Base-by-base conservation (phyloP, 1,140 invertebrate genomes). In the Melipona quadrifasciata region DNA sequence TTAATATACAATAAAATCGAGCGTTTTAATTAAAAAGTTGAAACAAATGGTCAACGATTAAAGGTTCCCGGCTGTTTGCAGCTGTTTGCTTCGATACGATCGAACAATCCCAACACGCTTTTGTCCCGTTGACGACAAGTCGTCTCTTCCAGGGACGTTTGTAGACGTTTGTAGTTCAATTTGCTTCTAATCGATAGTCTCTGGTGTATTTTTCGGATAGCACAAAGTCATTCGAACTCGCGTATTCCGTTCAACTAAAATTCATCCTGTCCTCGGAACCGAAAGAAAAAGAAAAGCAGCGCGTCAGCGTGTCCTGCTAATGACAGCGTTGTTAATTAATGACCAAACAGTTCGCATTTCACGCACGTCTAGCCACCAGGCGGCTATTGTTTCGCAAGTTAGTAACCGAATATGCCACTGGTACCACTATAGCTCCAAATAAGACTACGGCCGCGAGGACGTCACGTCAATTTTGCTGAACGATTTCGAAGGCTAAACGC, bases 331-430 rank as follows among this genome's bases (percentile, higher is more conserved):
- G 67, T 80, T 80, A 80, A 80, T 80, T 80, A 81, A 65, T 65
- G 71, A 57, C 27, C 24, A 55, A 53, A 16, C 27, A 74, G 71
- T 81, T 79, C 85, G 80, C 82, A 87, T 87, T 77, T 73, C 64
- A 64, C 77, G 57, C 73, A 77, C 71, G 71, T 86, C 58, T 79
- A 86, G 31, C 55, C 55, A 34, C 64, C 58, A 86, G 74, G 80
- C 76, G 55, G 73, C 55, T 81, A 65, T 86, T 87, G 57, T 71
- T 86, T 83, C 80, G 65, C 80, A 83, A 87, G 85, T 76, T n/a
- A 47, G 70, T 87, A 87, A 88, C 83, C 70, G 74, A 86, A 64
- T 80, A 84, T 87, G 71, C 87, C 34, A 67, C 58, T 31, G 72
- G 47, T 70, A 72, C 31, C 51, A 79, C 75, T 68, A 57, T 83